Evolutionary conservation across 1,140 invertebrate species (phyloP).

Genomic region (Drosophila persimilis): DNA sequence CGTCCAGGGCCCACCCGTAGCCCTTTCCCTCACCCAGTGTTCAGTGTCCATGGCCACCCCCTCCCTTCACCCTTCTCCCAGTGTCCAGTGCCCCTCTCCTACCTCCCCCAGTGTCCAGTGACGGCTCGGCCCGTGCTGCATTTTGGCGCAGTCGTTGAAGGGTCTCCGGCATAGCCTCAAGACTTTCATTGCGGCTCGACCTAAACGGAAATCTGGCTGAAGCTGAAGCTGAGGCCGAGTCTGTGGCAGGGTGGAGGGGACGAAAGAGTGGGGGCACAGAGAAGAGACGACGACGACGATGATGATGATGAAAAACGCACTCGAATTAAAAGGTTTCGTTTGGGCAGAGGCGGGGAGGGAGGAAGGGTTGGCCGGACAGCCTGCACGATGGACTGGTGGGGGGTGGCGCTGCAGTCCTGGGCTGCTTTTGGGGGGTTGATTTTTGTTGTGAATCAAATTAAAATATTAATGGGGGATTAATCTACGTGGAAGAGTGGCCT

Average conservation of each 20-base stretch:
- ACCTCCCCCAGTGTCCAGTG: not conserved
- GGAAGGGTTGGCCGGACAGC: slow-evolving; percentile 5
- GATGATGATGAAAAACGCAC: slow-evolving; percentile 77
- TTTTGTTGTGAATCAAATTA: slow-evolving; percentile 40
- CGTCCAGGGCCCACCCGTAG: slow-evolving; percentile 23
- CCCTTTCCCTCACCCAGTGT: too few relatives aligned
- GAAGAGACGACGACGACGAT: not conserved
- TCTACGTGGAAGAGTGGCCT: slow-evolving; percentile 4
- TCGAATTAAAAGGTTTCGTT: slow-evolving; percentile 71
- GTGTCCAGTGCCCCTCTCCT: too few relatives aligned
- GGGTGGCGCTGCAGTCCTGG: slow-evolving; percentile 16
- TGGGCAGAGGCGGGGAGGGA: not conserved
- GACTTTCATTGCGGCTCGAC: slow-evolving; percentile 62
- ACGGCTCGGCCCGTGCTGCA: slow-evolving; percentile 24
- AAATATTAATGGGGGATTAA: slow-evolving; percentile 44
- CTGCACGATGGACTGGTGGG: not conserved
- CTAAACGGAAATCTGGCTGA: slow-evolving; percentile 68
- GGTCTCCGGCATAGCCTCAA: slow-evolving; percentile 77
- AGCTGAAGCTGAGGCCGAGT: not conserved
- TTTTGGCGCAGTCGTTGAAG: slow-evolving; percentile 75
- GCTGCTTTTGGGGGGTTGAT: slow-evolving; percentile 38
- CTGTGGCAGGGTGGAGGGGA: not conserved
- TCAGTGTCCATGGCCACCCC: too few relatives aligned
- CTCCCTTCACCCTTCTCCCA: too few relatives aligned
- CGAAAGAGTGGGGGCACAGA: slow-evolving; percentile 1